A percentile compares a stretch with the other conserved stretches of the same genome.
These are phyloP conservation scores for Poeciliopsis turrubarensis DNA, from an alignment of 2,113 vertebrate genomes.

Conservation along the genomic window DNA sequence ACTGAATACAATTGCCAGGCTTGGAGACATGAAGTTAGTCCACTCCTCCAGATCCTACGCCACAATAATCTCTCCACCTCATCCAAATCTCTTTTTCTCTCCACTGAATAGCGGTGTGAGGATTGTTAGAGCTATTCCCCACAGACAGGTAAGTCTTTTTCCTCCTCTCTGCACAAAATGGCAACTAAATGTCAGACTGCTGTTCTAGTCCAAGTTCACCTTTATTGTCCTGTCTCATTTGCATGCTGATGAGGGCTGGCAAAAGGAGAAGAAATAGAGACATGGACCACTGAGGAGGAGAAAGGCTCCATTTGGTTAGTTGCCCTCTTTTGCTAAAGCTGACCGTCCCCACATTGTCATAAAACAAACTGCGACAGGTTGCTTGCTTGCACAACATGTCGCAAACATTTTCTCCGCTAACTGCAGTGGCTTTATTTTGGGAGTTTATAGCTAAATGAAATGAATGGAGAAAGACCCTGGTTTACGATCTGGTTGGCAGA, in stretches of 20 bases:
- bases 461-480: slow-evolving; percentile 32
- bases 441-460: slow-evolving; percentile 46
- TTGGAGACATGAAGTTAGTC: slow-evolving; percentile 42
- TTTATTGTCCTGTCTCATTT: slow-evolving; percentile 74
- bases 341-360: slow-evolving; percentile 57
- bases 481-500: slow-evolving; percentile 54
- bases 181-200: slow-evolving; percentile 81
- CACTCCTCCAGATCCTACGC: slow-evolving; percentile 48
- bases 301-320: slow-evolving; percentile 62
- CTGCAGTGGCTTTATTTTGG: slow-evolving; percentile 34
- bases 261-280: slow-evolving; percentile 34
- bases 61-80: slow-evolving; percentile 46
- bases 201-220: slow-evolving; percentile 74
- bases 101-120: slow-evolving; percentile 30
- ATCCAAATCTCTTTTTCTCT: slow-evolving; percentile 28
- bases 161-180: slow-evolving; percentile 67
- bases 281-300: slow-evolving; percentile 39
- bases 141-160: slow-evolving; percentile 69
- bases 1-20: slow-evolving; percentile 11
- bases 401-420: slow-evolving; percentile 51
- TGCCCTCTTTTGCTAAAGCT: slow-evolving; percentile 52
- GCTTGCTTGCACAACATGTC: slow-evolving; percentile 57
- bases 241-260: slow-evolving; percentile 64
- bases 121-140: slow-evolving; percentile 59
- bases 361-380: slow-evolving; percentile 58